These are phyloP conservation scores for Microtus richardsoni DNA, from an alignment of 2,113 vertebrate genomes.

Conservation along the genomic window DNA sequence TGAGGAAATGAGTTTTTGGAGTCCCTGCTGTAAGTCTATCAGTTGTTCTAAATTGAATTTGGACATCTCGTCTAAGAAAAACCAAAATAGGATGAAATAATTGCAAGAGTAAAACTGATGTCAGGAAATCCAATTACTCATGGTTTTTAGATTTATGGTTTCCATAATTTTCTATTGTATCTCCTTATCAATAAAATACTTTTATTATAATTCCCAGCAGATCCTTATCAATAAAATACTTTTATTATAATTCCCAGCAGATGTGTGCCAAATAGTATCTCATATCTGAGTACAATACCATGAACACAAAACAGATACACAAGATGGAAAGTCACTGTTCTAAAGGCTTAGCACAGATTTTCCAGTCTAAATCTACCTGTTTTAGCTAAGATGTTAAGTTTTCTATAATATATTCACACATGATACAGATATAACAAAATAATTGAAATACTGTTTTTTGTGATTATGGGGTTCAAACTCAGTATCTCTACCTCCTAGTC, in stretches of 20 bases:
- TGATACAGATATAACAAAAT: neutral
- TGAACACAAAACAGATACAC: neutral
- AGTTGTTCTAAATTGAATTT: neutral
- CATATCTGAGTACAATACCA: neutral
- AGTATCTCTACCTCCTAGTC: neutral
- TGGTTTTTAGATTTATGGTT: neutral
- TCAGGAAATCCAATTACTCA: neutral
- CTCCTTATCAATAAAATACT: neutral
- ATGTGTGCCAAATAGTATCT: neutral
- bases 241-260: neutral
- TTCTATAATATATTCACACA: neutral
- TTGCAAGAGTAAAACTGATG: neutral
- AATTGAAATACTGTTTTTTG: neutral
- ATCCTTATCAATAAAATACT: neutral
- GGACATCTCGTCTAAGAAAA: constrained; percentile 37
- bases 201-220: neutral
- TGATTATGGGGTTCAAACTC: neutral
- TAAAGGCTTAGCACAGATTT: neutral
- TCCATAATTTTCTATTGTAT: neutral
- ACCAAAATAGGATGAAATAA: neutral
- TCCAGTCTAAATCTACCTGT: neutral
- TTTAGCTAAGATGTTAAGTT: constrained; percentile 38
- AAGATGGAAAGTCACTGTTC: constrained; percentile 6
- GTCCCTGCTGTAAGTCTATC: neutral
- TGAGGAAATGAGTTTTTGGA: neutral